Conservation (phyloP, 1,140 invertebrate species). For the Drosophila biarmipes region DNA sequence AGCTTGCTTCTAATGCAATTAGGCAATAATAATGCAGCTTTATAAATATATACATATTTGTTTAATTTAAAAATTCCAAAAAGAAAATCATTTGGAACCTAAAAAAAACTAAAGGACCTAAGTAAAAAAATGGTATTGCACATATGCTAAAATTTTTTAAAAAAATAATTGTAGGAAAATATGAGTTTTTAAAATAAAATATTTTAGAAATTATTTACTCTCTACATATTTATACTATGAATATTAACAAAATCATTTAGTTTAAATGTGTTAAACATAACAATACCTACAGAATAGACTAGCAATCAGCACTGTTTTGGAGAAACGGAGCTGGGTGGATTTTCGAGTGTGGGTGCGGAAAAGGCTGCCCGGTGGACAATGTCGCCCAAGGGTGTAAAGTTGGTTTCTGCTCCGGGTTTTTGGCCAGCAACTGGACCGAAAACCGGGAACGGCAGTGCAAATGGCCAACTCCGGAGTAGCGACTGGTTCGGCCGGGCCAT, state of each 20-base stretch:
- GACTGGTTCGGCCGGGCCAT: conserved; percentile 42
- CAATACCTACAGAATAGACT: background rate
- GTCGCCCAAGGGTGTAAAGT: conserved; percentile 53
- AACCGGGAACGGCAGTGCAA: conserved; percentile 1
- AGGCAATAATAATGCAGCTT: no score
- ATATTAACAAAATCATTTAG: no score
- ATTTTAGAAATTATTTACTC: no score
- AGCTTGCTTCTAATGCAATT: background rate
- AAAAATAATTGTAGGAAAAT: no score
- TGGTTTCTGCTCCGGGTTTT: conserved; percentile 23
- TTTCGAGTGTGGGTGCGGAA: conserved; percentile 5
- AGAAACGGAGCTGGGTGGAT: background rate
- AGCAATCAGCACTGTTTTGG: background rate
- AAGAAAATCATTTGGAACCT: no score
- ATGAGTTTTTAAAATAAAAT: no score
- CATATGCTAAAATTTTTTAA: no score
- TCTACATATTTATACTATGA: no score
- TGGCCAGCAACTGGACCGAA: background rate
- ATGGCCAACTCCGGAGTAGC: conserved; percentile 2
- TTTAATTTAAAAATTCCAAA: background rate
- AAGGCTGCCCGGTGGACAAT: conserved; percentile 31
- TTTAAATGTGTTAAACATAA: no score
- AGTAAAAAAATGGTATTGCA: no score
- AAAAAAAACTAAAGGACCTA: no score
- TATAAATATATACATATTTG: no score